Base-by-base conservation (phyloP, 92 coral and sea anemone species). In the Nematostella vectensis region DNA sequence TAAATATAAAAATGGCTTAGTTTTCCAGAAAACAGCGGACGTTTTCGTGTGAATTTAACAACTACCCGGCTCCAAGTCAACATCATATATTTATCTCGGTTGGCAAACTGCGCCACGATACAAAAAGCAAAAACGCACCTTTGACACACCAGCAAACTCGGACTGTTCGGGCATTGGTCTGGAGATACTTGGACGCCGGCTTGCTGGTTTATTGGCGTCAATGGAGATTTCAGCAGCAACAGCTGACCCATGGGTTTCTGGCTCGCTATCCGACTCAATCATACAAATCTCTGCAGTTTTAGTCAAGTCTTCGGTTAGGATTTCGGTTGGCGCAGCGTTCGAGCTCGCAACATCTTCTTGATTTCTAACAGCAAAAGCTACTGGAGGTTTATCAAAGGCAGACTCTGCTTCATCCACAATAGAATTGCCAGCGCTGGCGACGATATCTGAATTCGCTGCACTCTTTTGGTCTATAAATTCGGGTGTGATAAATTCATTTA, bases 61-160 rank as follows among this genome's bases (percentile, higher is more conserved):
- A n/a, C n/a, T n/a, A n/a, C n/a, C n/a, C n/a, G n/a, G n/a, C n/a
- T n/a, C n/a, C n/a, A n/a, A n/a, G n/a, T n/a, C n/a, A n/a, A n/a
- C n/a, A n/a, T n/a, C n/a, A n/a, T n/a, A n/a, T n/a, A n/a, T n/a
- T n/a, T n/a, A n/a, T n/a, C n/a, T n/a, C n/a, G n/a, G n/a, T n/a
- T n/a, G n/a, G n/a, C n/a, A n/a, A n/a, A n/a, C n/a, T n/a, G n/a
- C n/a, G n/a, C n/a, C n/a, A n/a, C n/a, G n/a, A n/a, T n/a, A n/a
- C n/a, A n/a, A n/a, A n/a, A n/a, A n/a, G n/a, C n/a, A n/a, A n/a
- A n/a, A n/a, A n/a, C n/a, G n/a, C n/a, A n/a, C n/a, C 71, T 54
- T 65, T 25, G 71, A 65, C 12, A 62, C 9, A 21, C 71, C 71
- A 20, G 71, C 47, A 25, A 65, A 65, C 49, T 65, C 62, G 25